Base-by-base conservation (phyloP, 2,888 invertebrate species). In the Conops quadrifasciatus region DNA sequence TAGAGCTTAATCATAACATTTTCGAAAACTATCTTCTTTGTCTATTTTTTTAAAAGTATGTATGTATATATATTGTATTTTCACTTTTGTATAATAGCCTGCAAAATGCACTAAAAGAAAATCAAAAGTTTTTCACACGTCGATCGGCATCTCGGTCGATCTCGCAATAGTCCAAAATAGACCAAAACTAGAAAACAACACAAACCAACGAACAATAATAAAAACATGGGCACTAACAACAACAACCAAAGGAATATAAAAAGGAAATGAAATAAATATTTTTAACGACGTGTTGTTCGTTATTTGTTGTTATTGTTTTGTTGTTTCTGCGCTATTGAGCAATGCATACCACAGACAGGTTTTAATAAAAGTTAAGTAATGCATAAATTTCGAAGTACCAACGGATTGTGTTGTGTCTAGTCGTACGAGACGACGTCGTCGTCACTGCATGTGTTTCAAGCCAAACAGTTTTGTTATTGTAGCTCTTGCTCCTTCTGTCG, bases 281-380 rank as follows among this genome's bases (percentile, higher is more conserved):
- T 49, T 49, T 49, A n/a, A 2, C 5, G 4, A 1, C 49, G 13
- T 11, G 49, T n/a, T n/a, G 5, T 49, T 49, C 13, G 3, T 36
- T 66, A 15, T 56, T 56, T 16, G 13, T n/a, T 9, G 19, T 28
- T 47, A 28, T 26, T 49, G 36, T 24, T 49, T 15, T 16, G 43
- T 24, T 9, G n/a, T 24, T 47, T 24, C 45, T 15, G 24, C 47
- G 21, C 47, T 64, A 26, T 43, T 45, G 49, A 24, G 24, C 15
- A 47, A 26, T 45, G 28, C 16, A 21, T 4, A 15, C n/a, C 11
- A 26, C 24, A 30, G 15, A 30, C 26, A 7, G 2, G n/a, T 47
- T 67, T 67, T 67, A 67, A 56, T 59, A 67, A 58, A 67, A 58
- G 58, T 59, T 59, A 59, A 67, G 56, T 67, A 58, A 58, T 67